Base-by-base conservation (phyloP, 2,888 invertebrate genomes). In the Chrysolina oricalcia region DNA sequence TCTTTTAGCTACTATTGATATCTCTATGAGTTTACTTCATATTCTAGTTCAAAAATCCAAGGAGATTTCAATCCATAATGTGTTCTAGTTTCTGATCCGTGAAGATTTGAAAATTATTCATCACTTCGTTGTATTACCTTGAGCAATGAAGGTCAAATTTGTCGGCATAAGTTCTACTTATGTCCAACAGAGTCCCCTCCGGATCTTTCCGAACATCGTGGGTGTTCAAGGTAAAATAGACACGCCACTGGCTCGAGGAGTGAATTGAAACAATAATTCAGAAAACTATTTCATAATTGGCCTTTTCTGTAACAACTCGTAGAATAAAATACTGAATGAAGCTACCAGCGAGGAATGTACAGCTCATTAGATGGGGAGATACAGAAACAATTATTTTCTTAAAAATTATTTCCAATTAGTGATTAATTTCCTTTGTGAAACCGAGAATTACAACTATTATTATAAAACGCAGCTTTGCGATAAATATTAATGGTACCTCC, bases 371-470 rank as follows among this genome's bases (percentile, higher is more conserved):
- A 75, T 72, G 40, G n/a, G 10, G 19, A 48, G 75, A 75, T 75
- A 72, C 48, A 66, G 69, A 75, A 72, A 75, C 72, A 75, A 72
- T 75, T 75, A 72, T 75, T 72, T 70, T 41, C 23, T 64, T 69
- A 75, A 75, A 75, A 75, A 75, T 64, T 23, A 64, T 72, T 69
- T 53, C 40, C 50, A n/a, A 43, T 64, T 50, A 66, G 53, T 70
- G 72, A 75, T 75, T 70, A 75, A 75, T 46, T 69, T 70, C 67
- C 64, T 70, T 73, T 73, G 62, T 67, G 70, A 70, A 67, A 76
- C 35, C 64, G 65, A 27, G 70, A 70, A 76, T 76, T 76, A 73
- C 63, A 67, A 70, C 43, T 65, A 70, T 50, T 63, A 73, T 73
- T 67, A 73, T 63, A 40, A 43, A 63, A 76, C 59, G 53, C 63